Evolutionary conservation across 2,797 vertebrate species (phyloP).

Genomic region (Tympanoctomys barrerae): DNA sequence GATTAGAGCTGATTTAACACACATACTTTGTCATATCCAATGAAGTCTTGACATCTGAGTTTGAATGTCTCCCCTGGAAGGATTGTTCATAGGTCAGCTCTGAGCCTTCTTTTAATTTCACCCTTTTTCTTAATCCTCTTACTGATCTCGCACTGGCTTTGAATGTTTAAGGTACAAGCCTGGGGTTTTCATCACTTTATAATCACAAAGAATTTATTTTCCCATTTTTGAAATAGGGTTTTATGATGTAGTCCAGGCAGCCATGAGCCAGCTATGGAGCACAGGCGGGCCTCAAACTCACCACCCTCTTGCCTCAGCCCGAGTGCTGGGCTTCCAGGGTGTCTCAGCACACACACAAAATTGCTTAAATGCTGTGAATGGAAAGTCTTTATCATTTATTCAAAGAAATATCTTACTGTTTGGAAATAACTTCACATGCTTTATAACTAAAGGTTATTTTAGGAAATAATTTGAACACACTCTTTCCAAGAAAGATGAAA

Average conservation of each 20-base stretch:
- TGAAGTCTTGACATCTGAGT: conserved; percentile 49
- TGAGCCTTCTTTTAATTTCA: conserved; percentile 78
- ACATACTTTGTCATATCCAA: conserved; percentile 40
- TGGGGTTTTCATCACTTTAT: conserved; percentile 77
- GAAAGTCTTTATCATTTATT: conserved; percentile 22
- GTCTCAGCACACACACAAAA: background rate
- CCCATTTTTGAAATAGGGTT: background rate
- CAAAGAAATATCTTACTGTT: no score
- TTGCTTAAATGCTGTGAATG: no score
- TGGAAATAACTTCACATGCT: background rate
- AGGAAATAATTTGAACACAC: conserved; percentile 32
- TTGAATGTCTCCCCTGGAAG: conserved; percentile 30
- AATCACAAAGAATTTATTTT: conserved; percentile 63
- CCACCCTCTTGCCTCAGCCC: background rate
- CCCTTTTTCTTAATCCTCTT: conserved; percentile 79
- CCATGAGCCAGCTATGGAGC: background rate
- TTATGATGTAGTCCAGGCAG: background rate
- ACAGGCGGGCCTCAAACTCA: background rate
- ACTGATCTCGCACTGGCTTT: conserved; percentile 65
- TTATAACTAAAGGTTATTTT: conserved; percentile 40
- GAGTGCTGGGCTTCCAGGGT: background rate
- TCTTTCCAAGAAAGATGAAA: background rate
- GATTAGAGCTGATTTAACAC: conserved; percentile 1
- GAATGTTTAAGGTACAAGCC: conserved; percentile 60
- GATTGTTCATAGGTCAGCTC: conserved; percentile 58